Evolutionary conservation across 2,797 vertebrate species (phyloP).

Genomic region (Notolabrus celidotus): DNA sequence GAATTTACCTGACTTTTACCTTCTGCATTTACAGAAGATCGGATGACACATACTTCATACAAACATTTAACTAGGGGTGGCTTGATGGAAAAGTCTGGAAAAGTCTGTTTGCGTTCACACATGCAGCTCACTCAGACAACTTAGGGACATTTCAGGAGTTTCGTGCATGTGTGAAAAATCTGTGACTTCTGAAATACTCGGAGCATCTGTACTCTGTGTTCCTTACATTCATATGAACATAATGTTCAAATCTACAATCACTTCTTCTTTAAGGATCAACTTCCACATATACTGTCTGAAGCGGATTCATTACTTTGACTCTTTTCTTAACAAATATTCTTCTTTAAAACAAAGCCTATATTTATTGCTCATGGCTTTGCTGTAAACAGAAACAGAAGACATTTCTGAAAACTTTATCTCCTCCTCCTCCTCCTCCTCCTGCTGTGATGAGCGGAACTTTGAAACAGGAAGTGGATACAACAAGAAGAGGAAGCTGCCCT

Average conservation of each 20-base stretch:
- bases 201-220: no score
- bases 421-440: slow-evolving; percentile 13
- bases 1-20: no score
- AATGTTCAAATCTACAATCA: background rate
- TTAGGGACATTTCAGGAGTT: no score
- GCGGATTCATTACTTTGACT: background rate
- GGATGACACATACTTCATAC: no score
- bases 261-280: background rate
- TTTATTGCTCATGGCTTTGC: background rate
- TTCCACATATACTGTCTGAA: background rate
- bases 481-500: slow-evolving; percentile 82
- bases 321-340: background rate
- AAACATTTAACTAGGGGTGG: no score
- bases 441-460: slow-evolving; percentile 63
- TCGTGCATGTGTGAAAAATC: no score
- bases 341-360: background rate
- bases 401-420: slow-evolving; percentile 15
- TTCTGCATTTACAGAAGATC: no score
- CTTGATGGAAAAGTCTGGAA: no score
- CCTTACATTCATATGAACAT: background rate
- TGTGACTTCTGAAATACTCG: background rate
- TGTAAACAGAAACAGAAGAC: slow-evolving; percentile 18
- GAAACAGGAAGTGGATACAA: slow-evolving; percentile 86
- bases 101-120: no score
- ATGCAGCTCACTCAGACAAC: no score